A percentile compares a stretch with the other conserved stretches of the same genome.
Conservation (phyloP, 2,113 vertebrate species). For the Pitta sordida region DNA sequence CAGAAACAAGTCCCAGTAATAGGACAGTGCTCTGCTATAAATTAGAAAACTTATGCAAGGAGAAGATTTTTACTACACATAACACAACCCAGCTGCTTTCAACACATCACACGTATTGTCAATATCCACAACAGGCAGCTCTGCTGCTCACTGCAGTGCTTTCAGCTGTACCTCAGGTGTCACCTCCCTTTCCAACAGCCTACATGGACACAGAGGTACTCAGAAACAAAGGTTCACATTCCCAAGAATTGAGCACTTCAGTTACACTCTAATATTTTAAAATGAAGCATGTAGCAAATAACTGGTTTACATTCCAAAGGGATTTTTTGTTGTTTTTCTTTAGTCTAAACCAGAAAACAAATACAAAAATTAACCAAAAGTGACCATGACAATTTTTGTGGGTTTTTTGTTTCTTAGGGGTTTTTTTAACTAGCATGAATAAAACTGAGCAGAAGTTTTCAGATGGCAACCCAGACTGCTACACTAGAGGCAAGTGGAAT, state of each 20-base stretch:
- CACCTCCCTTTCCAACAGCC: not conserved
- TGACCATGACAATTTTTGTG: not conserved
- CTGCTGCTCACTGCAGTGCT: fast-evolving
- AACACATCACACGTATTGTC: fast-evolving
- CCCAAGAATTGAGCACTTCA: not conserved
- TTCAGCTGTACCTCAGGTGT: not conserved
- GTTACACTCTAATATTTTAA: not conserved
- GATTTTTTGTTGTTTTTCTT: not conserved
- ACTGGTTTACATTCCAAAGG: not conserved
- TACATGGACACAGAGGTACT: not conserved
- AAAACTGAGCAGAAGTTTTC: not conserved
- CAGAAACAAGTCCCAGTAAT: constrained; percentile 26
- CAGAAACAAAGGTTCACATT: not conserved
- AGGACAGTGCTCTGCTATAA: not conserved
- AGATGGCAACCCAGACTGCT: not conserved
- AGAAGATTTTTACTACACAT: not conserved
- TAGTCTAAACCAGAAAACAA: not conserved
- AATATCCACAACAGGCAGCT: not conserved
- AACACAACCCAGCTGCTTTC: not conserved
- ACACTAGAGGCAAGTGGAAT: not conserved
- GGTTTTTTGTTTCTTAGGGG: too few species aligned
- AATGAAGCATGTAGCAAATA: not conserved
- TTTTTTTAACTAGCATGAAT: not conserved
- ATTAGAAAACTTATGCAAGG: not conserved
- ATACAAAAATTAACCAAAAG: not conserved